These are phyloP conservation scores for Melanotaenia pygmaea DNA, from an alignment of 2,797 vertebrate species.

Conservation along the genomic window DNA sequence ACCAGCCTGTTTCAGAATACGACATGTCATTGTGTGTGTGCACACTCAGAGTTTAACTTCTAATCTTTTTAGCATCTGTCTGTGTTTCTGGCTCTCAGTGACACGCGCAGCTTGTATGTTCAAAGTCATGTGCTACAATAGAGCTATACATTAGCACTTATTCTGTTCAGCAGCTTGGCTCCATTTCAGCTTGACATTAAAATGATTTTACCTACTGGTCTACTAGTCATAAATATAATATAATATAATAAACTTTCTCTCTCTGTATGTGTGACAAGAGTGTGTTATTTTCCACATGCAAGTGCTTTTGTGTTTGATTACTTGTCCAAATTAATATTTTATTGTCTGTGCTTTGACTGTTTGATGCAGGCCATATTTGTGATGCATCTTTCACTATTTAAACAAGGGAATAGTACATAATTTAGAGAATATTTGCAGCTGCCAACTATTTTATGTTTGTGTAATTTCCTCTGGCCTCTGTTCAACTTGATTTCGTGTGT, in stretches of 20 bases:
- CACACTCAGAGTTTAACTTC: slow-evolving; percentile 21
- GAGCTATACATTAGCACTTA: slow-evolving; percentile 40
- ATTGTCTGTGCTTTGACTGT: neutral
- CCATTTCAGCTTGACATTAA: slow-evolving; percentile 48
- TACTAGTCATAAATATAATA: slow-evolving; percentile 24
- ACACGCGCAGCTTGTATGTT: slow-evolving; percentile 24
- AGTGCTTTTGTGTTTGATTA: slow-evolving; percentile 21
- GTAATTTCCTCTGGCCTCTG: too few relatives aligned
- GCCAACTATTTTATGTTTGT: too few relatives aligned
- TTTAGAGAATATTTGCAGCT: neutral
- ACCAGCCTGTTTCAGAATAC: slow-evolving; percentile 31
- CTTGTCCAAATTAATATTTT: neutral
- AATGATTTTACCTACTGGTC: slow-evolving; percentile 40
- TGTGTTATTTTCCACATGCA: slow-evolving; percentile 40
- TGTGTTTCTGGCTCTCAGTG: slow-evolving; percentile 20
- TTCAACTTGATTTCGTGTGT: too few relatives aligned
- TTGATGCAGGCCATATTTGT: neutral
- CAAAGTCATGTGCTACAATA: slow-evolving; percentile 39
- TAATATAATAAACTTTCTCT: neutral
- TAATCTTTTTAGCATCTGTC: slow-evolving; percentile 32
- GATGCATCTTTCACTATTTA: neutral
- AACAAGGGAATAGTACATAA: neutral
- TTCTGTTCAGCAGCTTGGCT: slow-evolving; percentile 34
- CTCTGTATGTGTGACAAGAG: slow-evolving; percentile 23
- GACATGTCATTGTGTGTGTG: neutral